These are phyloP conservation scores for Copsychus sechellarum DNA, from an alignment of 2,113 vertebrate genomes.

Conservation along the genomic window DNA sequence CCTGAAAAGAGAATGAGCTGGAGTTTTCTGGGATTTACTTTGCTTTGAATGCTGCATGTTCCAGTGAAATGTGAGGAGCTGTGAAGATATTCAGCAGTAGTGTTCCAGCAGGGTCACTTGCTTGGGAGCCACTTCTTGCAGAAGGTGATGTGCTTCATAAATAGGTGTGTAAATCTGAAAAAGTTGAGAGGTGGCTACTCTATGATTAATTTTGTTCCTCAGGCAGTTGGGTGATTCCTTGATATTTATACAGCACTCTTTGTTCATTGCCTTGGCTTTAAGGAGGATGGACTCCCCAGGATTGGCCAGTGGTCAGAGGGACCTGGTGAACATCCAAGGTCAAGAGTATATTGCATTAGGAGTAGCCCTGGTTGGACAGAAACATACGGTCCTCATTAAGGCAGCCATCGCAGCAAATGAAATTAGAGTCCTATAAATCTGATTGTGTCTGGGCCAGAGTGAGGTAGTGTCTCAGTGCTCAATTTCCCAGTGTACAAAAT, in stretches of 20 bases:
- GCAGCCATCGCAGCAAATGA: slow-evolving; percentile 68
- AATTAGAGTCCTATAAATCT: slow-evolving; percentile 77
- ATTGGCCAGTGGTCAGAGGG: background rate
- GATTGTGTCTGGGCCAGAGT: slow-evolving; percentile 73
- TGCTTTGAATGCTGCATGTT: background rate
- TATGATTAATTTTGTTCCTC: background rate
- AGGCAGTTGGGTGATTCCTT: background rate
- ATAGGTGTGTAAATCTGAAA: background rate
- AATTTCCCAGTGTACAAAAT: slow-evolving; percentile 65
- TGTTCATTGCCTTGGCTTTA: background rate
- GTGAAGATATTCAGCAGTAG: background rate
- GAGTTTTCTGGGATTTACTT: background rate
- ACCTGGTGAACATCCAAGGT: slow-evolving; percentile 70
- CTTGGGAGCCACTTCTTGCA: background rate
- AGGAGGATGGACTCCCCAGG: background rate
- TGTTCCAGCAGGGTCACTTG: background rate
- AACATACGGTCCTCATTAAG: slow-evolving; percentile 71
- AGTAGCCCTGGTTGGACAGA: slow-evolving; percentile 59
- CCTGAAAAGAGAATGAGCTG: background rate
- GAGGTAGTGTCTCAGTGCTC: slow-evolving; percentile 77
- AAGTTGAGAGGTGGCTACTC: background rate
- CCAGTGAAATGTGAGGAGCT: background rate
- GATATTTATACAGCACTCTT: background rate
- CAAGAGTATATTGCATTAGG: slow-evolving; percentile 55
- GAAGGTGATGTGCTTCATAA: background rate